Conservation (phyloP, 2,888 invertebrate genomes). For the Argynnis bischoffii region DNA sequence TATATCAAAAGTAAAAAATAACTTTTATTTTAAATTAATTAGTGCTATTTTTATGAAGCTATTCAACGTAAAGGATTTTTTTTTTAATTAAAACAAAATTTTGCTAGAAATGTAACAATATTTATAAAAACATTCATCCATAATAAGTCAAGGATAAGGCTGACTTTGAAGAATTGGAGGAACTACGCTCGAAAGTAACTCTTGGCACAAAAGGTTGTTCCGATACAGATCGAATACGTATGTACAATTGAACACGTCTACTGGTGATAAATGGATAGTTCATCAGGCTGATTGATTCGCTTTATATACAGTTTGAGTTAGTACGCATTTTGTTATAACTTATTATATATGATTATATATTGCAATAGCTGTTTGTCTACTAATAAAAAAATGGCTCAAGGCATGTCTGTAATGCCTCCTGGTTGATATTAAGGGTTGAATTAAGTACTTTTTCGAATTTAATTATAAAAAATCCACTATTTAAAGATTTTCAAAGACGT, state of each 20-base stretch:
- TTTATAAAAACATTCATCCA: slow-evolving; percentile 38
- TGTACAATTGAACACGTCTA: slow-evolving; percentile 17
- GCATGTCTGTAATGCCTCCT: too few relatives aligned
- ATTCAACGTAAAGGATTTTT: not conserved
- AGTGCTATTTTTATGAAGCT: not conserved
- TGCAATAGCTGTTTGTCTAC: too few relatives aligned
- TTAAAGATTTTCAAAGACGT: too few relatives aligned
- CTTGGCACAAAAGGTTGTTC: slow-evolving; percentile 28
- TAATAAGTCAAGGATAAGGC: slow-evolving; percentile 36
- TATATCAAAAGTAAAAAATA: too few relatives aligned
- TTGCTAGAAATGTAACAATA: slow-evolving; percentile 31
- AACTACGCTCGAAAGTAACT: slow-evolving; percentile 30
- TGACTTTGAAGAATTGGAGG: slow-evolving; percentile 42
- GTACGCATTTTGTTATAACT: not conserved
- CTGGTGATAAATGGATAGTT: slow-evolving; percentile 21
- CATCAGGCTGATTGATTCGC: slow-evolving; percentile 16
- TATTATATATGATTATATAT: not conserved
- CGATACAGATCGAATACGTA: slow-evolving; percentile 24
- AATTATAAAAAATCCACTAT: too few relatives aligned
- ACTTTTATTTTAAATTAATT: too few relatives aligned
- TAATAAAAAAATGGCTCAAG: too few relatives aligned
- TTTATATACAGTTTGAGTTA: not conserved
- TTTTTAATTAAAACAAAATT: slow-evolving; percentile 7
- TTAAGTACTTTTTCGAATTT: too few relatives aligned
- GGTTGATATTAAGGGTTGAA: too few relatives aligned